phyloP scores from a whole-genome alignment of 2,797 vertebrate species.

The Gambelia wislizenii region DNA sequence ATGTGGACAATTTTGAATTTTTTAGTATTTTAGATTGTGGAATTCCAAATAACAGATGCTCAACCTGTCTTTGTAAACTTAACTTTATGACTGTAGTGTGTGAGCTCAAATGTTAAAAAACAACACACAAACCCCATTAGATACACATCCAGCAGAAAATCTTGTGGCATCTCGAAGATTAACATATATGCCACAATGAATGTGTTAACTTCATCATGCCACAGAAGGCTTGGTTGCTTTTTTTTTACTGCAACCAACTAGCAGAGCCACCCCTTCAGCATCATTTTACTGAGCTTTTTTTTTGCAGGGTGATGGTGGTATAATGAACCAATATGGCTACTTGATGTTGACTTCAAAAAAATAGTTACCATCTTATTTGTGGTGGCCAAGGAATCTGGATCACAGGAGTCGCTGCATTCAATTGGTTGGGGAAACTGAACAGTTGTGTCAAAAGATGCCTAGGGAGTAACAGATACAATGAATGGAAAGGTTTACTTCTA shows the following conservation, averaged over 20 bases:
- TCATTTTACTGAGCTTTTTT: not conserved
- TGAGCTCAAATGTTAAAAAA: not conserved
- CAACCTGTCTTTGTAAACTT: not conserved
- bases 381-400: constrained; percentile 55
- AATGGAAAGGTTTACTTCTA: not conserved
- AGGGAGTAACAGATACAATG: not conserved
- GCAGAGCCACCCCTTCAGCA: not conserved
- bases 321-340: not conserved
- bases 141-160: not conserved
- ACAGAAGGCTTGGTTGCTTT: not conserved
- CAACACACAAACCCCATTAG: no score
- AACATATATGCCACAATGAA: not conserved
- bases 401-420: constrained; percentile 57
- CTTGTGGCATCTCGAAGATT: no score
- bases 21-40: no score
- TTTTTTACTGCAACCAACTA: not conserved
- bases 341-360: not conserved
- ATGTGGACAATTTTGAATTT: no score
- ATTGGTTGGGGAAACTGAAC: constrained; percentile 50
- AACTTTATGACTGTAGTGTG: not conserved
- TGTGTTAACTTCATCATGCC: not conserved
- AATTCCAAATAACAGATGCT: no score
- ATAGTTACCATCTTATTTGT: constrained; percentile 12
- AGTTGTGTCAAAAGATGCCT: not conserved
- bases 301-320: not conserved